phyloP scores from a whole-genome alignment of 2,888 invertebrate genomes.

The Drosophila subquinaria region DNA sequence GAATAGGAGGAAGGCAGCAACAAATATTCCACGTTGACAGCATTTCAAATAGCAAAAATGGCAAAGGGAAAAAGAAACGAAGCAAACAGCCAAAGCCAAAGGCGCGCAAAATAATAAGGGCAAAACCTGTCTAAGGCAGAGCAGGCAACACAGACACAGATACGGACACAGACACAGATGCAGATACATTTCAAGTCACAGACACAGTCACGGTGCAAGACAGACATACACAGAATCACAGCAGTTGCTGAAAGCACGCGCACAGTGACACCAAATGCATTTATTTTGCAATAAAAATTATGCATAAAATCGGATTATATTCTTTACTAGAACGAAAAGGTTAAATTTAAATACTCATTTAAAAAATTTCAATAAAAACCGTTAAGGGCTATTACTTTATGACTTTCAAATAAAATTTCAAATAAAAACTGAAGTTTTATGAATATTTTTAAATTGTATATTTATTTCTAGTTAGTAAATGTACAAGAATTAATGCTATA shows the following conservation, averaged over 20 bases:
- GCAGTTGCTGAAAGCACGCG: constrained; percentile 11
- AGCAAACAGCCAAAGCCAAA: constrained; percentile 39
- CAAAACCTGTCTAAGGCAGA: constrained; percentile 36
- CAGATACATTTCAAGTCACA: background rate
- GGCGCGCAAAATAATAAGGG: constrained; percentile 51
- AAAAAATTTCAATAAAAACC: no score
- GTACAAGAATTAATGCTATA: no score
- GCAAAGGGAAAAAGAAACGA: constrained; percentile 1
- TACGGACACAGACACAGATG: background rate
- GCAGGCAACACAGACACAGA: constrained; percentile 1
- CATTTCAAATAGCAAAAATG: constrained; percentile 67
- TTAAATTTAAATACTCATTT: no score
- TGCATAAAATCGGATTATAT: background rate
- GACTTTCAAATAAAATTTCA: no score
- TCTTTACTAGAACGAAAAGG: no score
- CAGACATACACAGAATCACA: constrained; percentile 25
- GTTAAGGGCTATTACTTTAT: no score
- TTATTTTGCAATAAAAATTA: background rate
- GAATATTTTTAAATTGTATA: no score
- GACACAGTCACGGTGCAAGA: no score
- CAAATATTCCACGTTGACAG: constrained; percentile 59
- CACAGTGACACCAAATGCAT: constrained; percentile 30
- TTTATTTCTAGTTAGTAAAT: no score
- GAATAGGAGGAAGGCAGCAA: background rate
- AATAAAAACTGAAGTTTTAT: no score